These are phyloP conservation scores for Chloroceryle inda DNA, from an alignment of 2,797 vertebrate genomes.

Conservation along the genomic window DNA sequence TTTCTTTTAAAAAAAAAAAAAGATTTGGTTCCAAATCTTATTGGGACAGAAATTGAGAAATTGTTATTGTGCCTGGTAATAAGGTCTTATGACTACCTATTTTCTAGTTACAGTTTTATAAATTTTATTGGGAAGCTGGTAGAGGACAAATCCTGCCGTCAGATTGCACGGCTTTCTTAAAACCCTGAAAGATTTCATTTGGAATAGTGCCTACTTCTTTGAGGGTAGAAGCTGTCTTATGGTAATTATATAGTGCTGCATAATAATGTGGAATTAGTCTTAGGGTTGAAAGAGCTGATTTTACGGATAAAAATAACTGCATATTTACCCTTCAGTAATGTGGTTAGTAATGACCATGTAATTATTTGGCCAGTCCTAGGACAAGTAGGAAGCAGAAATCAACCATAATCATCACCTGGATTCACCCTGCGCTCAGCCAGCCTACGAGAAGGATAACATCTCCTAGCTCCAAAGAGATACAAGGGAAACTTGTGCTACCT, in stretches of 20 bases:
- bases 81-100: neutral
- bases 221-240: neutral
- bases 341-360: conserved; percentile 25
- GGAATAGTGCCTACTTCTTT: neutral
- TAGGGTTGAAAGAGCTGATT: conserved; percentile 40
- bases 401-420: neutral
- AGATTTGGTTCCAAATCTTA: neutral
- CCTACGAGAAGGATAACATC: neutral
- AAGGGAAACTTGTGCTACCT: neutral
- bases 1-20: neutral
- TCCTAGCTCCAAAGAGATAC: neutral
- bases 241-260: conserved; percentile 24
- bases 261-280: conserved; percentile 41
- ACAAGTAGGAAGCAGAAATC: neutral
- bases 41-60: neutral
- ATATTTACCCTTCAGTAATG: conserved; percentile 32
- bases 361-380: conserved; percentile 12
- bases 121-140: neutral
- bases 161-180: neutral
- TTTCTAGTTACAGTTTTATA: neutral
- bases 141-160: neutral
- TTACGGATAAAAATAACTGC: conserved; percentile 48
- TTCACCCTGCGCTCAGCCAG: neutral
- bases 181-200: neutral
- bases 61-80: neutral